phyloP scores from a whole-genome alignment of 1,140 invertebrate species.

The Anadara kagoshimensis region DNA sequence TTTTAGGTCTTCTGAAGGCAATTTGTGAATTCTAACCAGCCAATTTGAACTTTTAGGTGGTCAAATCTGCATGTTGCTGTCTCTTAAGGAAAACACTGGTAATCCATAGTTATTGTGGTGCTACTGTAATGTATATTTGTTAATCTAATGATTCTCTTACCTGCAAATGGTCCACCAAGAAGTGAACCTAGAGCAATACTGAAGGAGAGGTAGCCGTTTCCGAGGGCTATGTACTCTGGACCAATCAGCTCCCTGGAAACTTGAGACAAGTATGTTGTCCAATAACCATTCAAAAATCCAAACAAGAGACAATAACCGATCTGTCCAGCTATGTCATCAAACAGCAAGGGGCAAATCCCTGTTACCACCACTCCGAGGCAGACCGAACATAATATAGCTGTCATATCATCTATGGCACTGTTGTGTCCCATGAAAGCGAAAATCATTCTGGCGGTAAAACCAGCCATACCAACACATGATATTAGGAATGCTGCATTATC shows the following conservation, averaged over 20 bases:
- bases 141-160: no score
- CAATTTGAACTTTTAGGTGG: no score
- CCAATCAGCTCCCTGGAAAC: slow-evolving; percentile 65
- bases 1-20: no score
- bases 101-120: no score
- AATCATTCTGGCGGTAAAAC: slow-evolving; percentile 60
- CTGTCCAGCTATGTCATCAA: slow-evolving; percentile 66
- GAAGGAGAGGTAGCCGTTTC: slow-evolving; percentile 67
- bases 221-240: slow-evolving; percentile 67
- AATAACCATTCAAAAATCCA: slow-evolving; percentile 70
- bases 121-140: no score
- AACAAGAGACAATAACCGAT: slow-evolving; percentile 68
- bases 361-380: slow-evolving; percentile 64
- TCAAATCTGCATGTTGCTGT: no score
- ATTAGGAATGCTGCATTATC: slow-evolving; percentile 61
- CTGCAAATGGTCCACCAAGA: slow-evolving; percentile 64
- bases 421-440: slow-evolving; percentile 70
- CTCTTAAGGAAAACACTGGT: no score
- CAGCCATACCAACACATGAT: slow-evolving; percentile 63
- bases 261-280: slow-evolving; percentile 69
- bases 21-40: no score
- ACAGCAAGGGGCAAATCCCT: slow-evolving; percentile 64
- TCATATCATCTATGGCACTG: slow-evolving; percentile 64
- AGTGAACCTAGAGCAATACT: slow-evolving; percentile 67
- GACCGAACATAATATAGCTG: slow-evolving; percentile 62